Conservation (phyloP, 2,797 vertebrate species). For the Dryobates pubescens region DNA sequence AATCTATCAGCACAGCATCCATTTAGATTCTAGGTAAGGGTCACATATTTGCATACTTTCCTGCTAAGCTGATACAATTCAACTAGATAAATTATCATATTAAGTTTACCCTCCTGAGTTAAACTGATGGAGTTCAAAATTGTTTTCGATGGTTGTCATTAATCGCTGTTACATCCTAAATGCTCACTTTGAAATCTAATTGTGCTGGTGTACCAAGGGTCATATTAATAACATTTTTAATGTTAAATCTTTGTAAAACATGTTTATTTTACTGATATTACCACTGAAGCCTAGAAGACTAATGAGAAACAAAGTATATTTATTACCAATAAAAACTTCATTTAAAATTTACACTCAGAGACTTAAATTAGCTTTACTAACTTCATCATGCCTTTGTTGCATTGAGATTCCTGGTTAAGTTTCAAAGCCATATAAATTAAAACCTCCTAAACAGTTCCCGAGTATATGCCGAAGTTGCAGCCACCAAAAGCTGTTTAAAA, state of each 20-base stretch:
- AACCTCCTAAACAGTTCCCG: constrained; percentile 55
- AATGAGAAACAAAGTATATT: constrained; percentile 77
- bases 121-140: constrained; percentile 99
- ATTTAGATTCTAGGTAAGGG: constrained; percentile 97
- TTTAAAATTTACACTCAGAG: constrained; percentile 76
- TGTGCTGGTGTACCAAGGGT: constrained; percentile 89
- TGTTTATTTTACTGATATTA: constrained; percentile 80
- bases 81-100: constrained; percentile 99
- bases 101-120: constrained; percentile 99
- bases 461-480: constrained; percentile 18
- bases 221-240: constrained; percentile 89
- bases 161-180: constrained; percentile 98
- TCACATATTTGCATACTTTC: constrained; percentile 97
- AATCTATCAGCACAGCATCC: constrained; percentile 92
- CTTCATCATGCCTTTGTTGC: constrained; percentile 69
- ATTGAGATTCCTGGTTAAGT: constrained; percentile 70
- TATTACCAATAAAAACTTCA: constrained; percentile 81
- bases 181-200: constrained; percentile 94
- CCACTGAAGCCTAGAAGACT: constrained; percentile 69
- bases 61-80: constrained; percentile 93
- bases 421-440: constrained; percentile 64
- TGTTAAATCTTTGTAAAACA: constrained; percentile 83
- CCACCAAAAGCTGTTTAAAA: constrained; percentile 40
- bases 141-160: constrained; percentile 99
- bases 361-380: constrained; percentile 76